Evolutionary conservation across 2,888 invertebrate genomes (phyloP).

Genomic region (Lymantria dispar): DNA sequence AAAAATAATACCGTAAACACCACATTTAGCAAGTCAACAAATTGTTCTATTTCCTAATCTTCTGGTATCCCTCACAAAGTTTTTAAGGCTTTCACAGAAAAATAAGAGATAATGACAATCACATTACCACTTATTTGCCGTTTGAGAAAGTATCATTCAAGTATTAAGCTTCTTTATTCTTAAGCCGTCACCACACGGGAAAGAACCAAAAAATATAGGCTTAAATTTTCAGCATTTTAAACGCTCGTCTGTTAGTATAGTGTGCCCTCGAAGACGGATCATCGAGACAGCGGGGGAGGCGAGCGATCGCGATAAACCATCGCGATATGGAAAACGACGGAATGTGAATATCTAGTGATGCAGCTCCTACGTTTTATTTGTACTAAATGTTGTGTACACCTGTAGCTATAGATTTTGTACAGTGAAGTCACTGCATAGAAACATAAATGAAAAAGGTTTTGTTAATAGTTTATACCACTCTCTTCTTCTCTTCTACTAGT

Average conservation of each 20-base stretch:
- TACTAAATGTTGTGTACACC: conserved; percentile 14
- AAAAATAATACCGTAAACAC: too few relatives aligned
- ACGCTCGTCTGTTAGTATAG: conserved; percentile 42
- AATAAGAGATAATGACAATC: too few relatives aligned
- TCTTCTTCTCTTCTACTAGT: too few relatives aligned
- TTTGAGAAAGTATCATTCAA: too few relatives aligned
- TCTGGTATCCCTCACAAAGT: too few relatives aligned
- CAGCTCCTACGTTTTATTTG: conserved; percentile 15
- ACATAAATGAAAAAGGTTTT: neutral
- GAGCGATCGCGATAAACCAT: conserved; percentile 61
- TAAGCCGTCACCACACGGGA: too few relatives aligned
- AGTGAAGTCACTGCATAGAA: neutral
- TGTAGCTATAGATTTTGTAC: conserved; percentile 3
- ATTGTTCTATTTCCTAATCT: too few relatives aligned
- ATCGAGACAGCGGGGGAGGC: conserved; percentile 60
- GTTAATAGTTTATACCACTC: neutral
- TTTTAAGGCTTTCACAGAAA: too few relatives aligned
- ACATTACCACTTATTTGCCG: too few relatives aligned
- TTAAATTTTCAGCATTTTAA: conserved; percentile 8
- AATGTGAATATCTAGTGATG: conserved; percentile 43
- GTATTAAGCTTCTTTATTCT: too few relatives aligned
- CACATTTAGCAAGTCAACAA: too few relatives aligned
- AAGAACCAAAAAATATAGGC: too few relatives aligned
- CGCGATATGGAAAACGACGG: conserved; percentile 70
- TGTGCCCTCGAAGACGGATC: conserved; percentile 71